phyloP scores from a whole-genome alignment of 2,888 invertebrate species.

The Erynnis tages region DNA sequence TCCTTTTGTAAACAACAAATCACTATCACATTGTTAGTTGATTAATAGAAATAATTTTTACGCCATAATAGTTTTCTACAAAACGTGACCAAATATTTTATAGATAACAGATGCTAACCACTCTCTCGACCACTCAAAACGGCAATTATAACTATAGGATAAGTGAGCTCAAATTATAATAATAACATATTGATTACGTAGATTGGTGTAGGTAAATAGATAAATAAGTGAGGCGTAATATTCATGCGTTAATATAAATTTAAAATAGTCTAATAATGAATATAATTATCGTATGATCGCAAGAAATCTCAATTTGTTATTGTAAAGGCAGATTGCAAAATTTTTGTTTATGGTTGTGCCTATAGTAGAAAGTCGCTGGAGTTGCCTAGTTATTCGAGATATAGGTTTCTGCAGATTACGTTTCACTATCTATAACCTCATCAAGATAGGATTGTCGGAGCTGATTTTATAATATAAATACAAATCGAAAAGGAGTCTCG shows the following conservation, averaged over 20 bases:
- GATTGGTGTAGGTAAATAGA: slow-evolving; percentile 5
- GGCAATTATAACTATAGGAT: slow-evolving; percentile 1
- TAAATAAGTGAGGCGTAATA: slow-evolving; percentile 16
- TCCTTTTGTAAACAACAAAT: too few relatives aligned
- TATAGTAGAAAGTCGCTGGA: too few relatives aligned
- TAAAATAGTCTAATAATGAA: slow-evolving; percentile 3
- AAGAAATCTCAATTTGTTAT: background rate
- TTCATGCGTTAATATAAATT: slow-evolving; percentile 15
- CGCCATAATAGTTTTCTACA: background rate
- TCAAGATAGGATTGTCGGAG: too few relatives aligned
- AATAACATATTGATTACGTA: slow-evolving; percentile 15
- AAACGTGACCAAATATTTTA: too few relatives aligned
- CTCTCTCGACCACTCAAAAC: slow-evolving; percentile 5
- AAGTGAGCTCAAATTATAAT: slow-evolving; percentile 11
- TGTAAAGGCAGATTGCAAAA: slow-evolving; percentile 7
- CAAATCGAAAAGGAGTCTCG: too few relatives aligned
- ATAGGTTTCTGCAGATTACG: too few relatives aligned
- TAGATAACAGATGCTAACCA: background rate
- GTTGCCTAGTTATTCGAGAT: too few relatives aligned
- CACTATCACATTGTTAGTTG: background rate
- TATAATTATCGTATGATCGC: background rate
- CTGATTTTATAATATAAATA: too few relatives aligned
- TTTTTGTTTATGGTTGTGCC: too few relatives aligned
- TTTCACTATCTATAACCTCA: too few relatives aligned
- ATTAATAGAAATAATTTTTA: background rate